Base-by-base conservation (phyloP, 2,888 invertebrate species). In the Nebria salina region DNA sequence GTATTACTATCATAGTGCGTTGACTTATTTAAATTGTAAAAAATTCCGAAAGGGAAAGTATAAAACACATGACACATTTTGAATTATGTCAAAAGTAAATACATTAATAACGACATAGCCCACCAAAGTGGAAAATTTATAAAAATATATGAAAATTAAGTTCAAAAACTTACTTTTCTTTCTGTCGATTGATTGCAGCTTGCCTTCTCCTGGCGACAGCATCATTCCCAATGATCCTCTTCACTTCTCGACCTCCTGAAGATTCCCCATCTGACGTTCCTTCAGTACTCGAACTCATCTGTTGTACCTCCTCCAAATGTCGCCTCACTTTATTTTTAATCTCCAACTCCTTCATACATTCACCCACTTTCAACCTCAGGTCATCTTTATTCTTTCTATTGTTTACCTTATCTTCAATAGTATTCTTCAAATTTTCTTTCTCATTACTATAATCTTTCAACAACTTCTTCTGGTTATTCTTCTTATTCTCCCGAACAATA, bases 211-310 rank as follows among this genome's bases (percentile, higher is more conserved):
- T 86, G 25, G 89, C 88, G 34, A 89, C 88, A 5, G 89, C 89
- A 84, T 90, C 90, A 82, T 89, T 90, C 83, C 89, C 89, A 83
- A 92, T 92, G 85, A 93, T 93, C 77, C 90, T 92, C 1, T 91
- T 90, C 83, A 93, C 91, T 87, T 93, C 93, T 0, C 92, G 89
- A 0, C 92, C 92, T 34, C 93, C 93, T 76, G 92, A 93, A 83
- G 93, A 93, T 85, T 93, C 93, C 0, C 92, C 92, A 85, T 93
- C 93, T 9, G 89, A 89, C 1, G 80, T 81, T 13, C 75, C 75
- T 25, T 79, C 81, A 25, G 73, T 78, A n/a, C 76, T 78, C 73
- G 65, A 81, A 76, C 81, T 82, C 81, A 76, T 76, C 66, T 81
- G 81, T 25, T 81, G 81, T 1, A 81, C 81, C 65, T 81, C 76